phyloP scores from a whole-genome alignment of 1,140 invertebrate genomes.

The Chlorops oryzae region DNA sequence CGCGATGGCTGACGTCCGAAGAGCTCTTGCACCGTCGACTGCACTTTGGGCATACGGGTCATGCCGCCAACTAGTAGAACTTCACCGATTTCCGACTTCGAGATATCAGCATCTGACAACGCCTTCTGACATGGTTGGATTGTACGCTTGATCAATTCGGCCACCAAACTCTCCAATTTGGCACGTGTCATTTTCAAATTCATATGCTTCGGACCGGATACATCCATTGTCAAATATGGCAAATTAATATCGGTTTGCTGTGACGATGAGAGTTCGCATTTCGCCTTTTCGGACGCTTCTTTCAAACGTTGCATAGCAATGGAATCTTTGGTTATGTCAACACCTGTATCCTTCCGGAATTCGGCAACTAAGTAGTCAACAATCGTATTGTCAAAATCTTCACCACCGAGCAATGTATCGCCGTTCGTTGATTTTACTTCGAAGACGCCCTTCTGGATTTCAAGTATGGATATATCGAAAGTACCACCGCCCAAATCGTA shows the following conservation, averaged over 20 bases:
- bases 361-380: slow-evolving; percentile 87
- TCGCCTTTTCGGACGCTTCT: slow-evolving; percentile 98
- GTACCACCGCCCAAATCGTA: slow-evolving; percentile 97
- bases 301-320: slow-evolving; percentile 99
- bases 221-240: slow-evolving; percentile 96
- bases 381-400: slow-evolving; percentile 95
- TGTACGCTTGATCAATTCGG: slow-evolving; percentile 90
- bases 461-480: slow-evolving; percentile 93
- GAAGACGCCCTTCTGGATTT: slow-evolving; percentile 96
- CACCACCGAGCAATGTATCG: slow-evolving; percentile 91
- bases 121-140: slow-evolving; percentile 95
- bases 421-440: slow-evolving; percentile 98
- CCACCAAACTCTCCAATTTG: slow-evolving; percentile 92
- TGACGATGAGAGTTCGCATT: slow-evolving; percentile 94
- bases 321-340: slow-evolving; percentile 92
- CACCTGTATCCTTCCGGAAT: slow-evolving; percentile 96
- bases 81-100: slow-evolving; percentile 91
- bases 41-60: slow-evolving; percentile 98
- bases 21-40: slow-evolving; percentile 86
- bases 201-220: slow-evolving; percentile 97
- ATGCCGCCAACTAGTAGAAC: slow-evolving; percentile 97
- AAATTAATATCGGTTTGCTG: slow-evolving; percentile 98
- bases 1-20: slow-evolving; percentile 89
- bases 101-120: slow-evolving; percentile 91
- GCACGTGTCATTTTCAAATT: slow-evolving; percentile 91